Conservation (phyloP, 2,113 vertebrate species). For the Mirza zaza region DNA sequence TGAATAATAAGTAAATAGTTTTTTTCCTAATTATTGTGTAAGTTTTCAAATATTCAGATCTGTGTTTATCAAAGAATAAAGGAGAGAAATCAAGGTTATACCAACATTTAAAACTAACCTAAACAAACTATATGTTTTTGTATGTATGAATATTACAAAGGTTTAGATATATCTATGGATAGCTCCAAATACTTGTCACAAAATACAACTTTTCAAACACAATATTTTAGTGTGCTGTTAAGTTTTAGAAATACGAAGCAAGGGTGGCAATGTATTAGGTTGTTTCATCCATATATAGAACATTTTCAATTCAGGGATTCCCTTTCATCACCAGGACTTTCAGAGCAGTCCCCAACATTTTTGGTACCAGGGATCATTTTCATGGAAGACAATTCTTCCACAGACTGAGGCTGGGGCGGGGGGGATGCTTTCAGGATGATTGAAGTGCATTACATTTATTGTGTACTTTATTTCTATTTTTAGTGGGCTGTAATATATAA, state of each 20-base stretch:
- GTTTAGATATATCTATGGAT: not conserved
- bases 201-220: not conserved
- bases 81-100: not conserved
- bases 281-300: not conserved
- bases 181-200: not conserved
- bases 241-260: not conserved
- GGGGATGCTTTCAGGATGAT: too few relatives aligned
- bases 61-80: constrained; percentile 59
- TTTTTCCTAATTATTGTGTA: constrained; percentile 66
- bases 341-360: too few relatives aligned
- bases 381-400: too few relatives aligned
- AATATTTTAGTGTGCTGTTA: not conserved
- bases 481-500: too few relatives aligned
- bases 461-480: too few relatives aligned
- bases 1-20: constrained; percentile 64
- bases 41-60: constrained; percentile 70
- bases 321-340: not conserved
- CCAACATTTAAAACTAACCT: not conserved
- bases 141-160: not conserved
- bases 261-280: not conserved
- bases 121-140: not conserved
- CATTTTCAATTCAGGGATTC: not conserved
- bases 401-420: too few relatives aligned
- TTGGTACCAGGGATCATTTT: too few relatives aligned
- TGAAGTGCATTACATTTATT: too few relatives aligned